Percentiles rank a stretch among this genome's conserved stretches.
These are phyloP conservation scores for Papilio gigon DNA, from an alignment of 2,888 invertebrate species.

Conservation along the genomic window DNA sequence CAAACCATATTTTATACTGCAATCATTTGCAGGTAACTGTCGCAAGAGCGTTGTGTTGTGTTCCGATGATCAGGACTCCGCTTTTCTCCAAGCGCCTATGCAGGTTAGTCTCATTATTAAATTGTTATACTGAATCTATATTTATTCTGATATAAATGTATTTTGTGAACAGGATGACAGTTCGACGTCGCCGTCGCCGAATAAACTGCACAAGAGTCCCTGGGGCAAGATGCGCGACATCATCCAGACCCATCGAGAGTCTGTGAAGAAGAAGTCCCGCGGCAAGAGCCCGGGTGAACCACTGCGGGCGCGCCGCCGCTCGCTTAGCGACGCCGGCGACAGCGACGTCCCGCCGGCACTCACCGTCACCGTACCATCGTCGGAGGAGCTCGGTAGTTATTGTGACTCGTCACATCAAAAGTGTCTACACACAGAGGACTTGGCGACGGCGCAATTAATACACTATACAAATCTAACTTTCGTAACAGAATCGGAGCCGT, in stretches of 20 bases:
- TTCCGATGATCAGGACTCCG: slow-evolving; percentile 69
- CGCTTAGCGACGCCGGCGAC: slow-evolving; percentile 76
- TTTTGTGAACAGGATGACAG: slow-evolving; percentile 71
- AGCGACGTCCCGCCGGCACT: slow-evolving; percentile 78
- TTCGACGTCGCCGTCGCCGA: slow-evolving; percentile 76
- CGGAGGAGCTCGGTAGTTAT: slow-evolving; percentile 79
- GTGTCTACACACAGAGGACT: slow-evolving; percentile 8
- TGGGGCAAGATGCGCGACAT: slow-evolving; percentile 91
- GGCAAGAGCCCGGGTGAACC: slow-evolving; percentile 73
- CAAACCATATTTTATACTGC: no score
- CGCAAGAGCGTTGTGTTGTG: slow-evolving; percentile 61
- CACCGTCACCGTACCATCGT: slow-evolving; percentile 84
- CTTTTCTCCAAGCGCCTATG: slow-evolving; percentile 72
- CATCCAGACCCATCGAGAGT: slow-evolving; percentile 86
- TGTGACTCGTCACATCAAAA: slow-evolving; percentile 16
- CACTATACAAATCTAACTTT: slow-evolving; percentile 35
- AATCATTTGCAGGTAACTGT: slow-evolving; percentile 60
- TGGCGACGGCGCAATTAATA: slow-evolving; percentile 14
- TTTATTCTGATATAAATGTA: slow-evolving; percentile 21
- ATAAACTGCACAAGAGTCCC: slow-evolving; percentile 85
- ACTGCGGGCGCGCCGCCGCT: slow-evolving; percentile 67
- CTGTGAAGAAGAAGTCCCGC: slow-evolving; percentile 83
- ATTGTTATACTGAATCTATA: neutral
- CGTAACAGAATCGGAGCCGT: slow-evolving; percentile 70
- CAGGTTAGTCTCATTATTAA: slow-evolving; percentile 55